These are phyloP conservation scores for Muraenolepis orangiensis DNA, from an alignment of 2,797 vertebrate genomes.

Conservation along the genomic window DNA sequence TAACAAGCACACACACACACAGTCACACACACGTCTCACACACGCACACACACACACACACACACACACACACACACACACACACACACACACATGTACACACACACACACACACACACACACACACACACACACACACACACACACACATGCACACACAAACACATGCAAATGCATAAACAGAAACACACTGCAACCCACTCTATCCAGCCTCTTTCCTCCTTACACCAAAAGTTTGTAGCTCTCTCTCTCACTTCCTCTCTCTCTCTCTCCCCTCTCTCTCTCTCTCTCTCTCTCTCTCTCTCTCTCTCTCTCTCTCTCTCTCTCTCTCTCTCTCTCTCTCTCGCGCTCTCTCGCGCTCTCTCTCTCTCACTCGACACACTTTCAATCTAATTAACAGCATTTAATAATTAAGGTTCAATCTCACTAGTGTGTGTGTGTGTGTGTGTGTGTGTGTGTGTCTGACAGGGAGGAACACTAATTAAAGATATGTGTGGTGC, in stretches of 20 bases:
- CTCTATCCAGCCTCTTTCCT: no score
- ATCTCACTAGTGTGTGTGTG: slow-evolving; percentile 67
- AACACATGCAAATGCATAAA: no score
- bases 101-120: background rate
- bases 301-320: slow-evolving; percentile 17
- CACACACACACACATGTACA: slow-evolving; percentile 27
- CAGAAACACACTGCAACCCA: no score
- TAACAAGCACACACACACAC: slow-evolving; percentile 14
- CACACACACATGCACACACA: no score
- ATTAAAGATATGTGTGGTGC: slow-evolving; percentile 69
- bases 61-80: no score
- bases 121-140: no score
- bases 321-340: slow-evolving; percentile 22
- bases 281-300: slow-evolving; percentile 16
- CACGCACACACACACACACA: no score
- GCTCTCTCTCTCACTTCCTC: slow-evolving; percentile 7
- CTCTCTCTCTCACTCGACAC: slow-evolving; percentile 20
- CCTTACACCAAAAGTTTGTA: background rate
- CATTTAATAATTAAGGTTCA: slow-evolving; percentile 79
- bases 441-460: no score
- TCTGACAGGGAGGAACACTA: slow-evolving; percentile 62
- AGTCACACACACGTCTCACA: no score
- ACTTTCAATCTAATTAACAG: slow-evolving; percentile 72
- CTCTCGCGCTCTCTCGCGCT: slow-evolving; percentile 20
- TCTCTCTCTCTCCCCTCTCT: slow-evolving; percentile 24